A percentile compares a stretch with the other conserved stretches of the same genome.
phyloP scores from a whole-genome alignment of 2,797 vertebrate genomes.

The Sebastes dallii region DNA sequence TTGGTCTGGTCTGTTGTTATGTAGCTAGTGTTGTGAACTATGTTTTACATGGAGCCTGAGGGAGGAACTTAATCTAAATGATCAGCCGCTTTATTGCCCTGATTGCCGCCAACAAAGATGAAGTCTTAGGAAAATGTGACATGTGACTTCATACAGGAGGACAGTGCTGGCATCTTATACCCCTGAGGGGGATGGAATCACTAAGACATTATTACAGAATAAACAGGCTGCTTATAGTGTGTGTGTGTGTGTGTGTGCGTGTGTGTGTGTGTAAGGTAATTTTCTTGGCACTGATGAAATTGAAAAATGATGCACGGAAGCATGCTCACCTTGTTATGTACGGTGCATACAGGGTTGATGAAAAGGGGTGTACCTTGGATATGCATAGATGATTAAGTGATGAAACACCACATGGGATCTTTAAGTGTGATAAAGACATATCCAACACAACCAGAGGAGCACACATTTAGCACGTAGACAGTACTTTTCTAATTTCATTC shows the following conservation, averaged over 20 bases:
- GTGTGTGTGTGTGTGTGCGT: constrained; percentile 1
- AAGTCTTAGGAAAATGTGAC: background rate
- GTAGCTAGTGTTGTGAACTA: background rate
- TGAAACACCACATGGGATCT: constrained; percentile 1
- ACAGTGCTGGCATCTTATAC: background rate
- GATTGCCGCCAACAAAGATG: background rate
- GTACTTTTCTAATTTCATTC: background rate
- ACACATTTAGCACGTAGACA: background rate
- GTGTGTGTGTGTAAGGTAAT: constrained; percentile 10
- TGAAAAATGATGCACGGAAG: constrained; percentile 24
- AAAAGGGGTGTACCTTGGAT: background rate
- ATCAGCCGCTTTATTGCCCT: background rate
- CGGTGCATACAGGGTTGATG: constrained; percentile 1
- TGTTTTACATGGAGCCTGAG: background rate
- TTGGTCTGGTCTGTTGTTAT: background rate
- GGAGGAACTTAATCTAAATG: background rate
- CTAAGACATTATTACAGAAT: constrained; percentile 17
- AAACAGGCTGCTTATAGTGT: background rate
- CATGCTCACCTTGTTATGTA: constrained; percentile 27
- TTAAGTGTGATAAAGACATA: background rate
- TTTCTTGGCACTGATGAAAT: constrained; percentile 28
- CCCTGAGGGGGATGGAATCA: background rate
- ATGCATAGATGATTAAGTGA: constrained; percentile 17
- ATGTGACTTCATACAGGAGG: background rate
- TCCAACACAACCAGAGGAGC: background rate